Conservation (phyloP, 2,113 vertebrate genomes). For the Albula glossodonta region DNA sequence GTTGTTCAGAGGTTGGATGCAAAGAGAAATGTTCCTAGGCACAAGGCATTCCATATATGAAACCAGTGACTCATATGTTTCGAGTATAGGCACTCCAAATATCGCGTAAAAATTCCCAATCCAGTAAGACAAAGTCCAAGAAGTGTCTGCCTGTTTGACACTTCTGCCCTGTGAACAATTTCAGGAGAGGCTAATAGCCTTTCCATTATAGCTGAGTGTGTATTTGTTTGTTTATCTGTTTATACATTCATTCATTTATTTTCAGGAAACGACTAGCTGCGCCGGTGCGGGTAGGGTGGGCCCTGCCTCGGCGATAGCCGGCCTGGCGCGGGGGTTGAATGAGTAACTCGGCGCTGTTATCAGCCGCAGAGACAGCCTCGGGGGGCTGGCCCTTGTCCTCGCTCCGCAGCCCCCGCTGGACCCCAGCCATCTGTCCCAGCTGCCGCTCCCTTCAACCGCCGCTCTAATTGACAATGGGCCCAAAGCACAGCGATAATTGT, state of each 20-base stretch:
- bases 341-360: background rate
- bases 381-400: conserved; percentile 32
- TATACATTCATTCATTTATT: background rate
- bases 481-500: conserved; percentile 58
- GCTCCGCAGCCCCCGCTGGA: conserved; percentile 64
- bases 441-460: conserved; percentile 68
- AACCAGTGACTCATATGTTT: too few species aligned
- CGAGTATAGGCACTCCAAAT: too few species aligned
- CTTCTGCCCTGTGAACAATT: too few species aligned
- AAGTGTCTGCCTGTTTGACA: too few species aligned
- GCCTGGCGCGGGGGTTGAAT: background rate
- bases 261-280: background rate
- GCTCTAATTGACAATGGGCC: conserved; percentile 76
- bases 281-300: background rate
- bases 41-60: too few species aligned
- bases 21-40: too few species aligned
- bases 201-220: background rate
- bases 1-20: too few species aligned
- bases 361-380: background rate
- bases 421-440: conserved; percentile 78
- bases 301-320: background rate
- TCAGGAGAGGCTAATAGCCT: background rate
- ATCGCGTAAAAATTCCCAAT: too few species aligned
- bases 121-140: too few species aligned
- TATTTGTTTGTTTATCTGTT: background rate